These are phyloP conservation scores for Portunus trituberculatus DNA, from an alignment of 1,140 invertebrate genomes.

Conservation along the genomic window DNA sequence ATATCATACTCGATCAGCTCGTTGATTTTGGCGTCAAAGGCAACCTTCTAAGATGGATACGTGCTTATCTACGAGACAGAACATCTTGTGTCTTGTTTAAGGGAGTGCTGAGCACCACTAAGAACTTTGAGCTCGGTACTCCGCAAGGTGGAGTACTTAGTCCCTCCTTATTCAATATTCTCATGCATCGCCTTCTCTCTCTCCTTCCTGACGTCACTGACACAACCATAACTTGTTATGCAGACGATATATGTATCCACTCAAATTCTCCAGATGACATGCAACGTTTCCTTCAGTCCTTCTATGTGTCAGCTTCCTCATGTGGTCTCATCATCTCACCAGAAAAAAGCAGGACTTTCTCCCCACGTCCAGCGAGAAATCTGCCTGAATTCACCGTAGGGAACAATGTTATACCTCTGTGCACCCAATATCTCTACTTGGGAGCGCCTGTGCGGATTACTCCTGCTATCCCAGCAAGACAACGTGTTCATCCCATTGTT, in stretches of 20 bases:
- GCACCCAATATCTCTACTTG: too few relatives aligned
- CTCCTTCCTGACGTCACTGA: constrained; percentile 14
- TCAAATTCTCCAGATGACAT: constrained; percentile 28
- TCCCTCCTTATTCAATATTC: constrained; percentile 16
- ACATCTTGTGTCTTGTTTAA: constrained; percentile 37
- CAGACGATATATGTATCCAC: constrained; percentile 31
- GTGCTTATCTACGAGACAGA: not conserved
- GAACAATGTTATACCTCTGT: too few relatives aligned
- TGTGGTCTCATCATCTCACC: too few relatives aligned
- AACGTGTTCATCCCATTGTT: too few relatives aligned
- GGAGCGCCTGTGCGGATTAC: too few relatives aligned
- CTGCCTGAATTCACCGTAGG: too few relatives aligned
- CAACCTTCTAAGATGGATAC: constrained; percentile 38
- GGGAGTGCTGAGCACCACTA: not conserved
- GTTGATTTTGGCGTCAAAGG: constrained; percentile 31
- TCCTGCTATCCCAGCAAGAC: too few relatives aligned
- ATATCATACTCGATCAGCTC: not conserved
- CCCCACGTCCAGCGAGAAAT: too few relatives aligned
- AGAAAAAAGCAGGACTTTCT: too few relatives aligned
- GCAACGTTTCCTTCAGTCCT: not conserved
- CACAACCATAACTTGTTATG: too few relatives aligned
- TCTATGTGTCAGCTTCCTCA: too few relatives aligned
- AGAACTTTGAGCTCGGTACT: not conserved
- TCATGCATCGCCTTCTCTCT: constrained; percentile 26
- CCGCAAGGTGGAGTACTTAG: not conserved